A percentile compares a stretch with the other conserved stretches of the same genome.
phyloP scores from a whole-genome alignment of 2,113 vertebrate genomes.

The Odocoileus hemionus region DNA sequence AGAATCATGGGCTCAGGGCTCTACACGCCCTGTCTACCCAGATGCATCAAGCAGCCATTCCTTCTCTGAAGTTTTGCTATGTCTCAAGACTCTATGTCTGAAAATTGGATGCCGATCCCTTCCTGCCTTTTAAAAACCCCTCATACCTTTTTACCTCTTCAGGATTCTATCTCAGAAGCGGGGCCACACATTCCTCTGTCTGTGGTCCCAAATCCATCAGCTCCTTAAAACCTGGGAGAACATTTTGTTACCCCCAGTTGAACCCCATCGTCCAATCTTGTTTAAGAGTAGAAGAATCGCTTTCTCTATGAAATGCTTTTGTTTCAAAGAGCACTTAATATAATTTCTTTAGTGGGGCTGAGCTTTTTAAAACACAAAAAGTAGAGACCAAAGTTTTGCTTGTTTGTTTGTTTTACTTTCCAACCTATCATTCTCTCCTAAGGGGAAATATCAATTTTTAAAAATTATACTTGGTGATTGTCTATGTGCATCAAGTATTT shows the following conservation, averaged over 20 bases:
- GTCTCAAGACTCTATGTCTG: background rate
- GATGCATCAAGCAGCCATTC: background rate
- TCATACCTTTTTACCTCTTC: background rate
- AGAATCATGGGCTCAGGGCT: background rate
- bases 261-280: background rate
- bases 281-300: background rate
- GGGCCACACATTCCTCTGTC: background rate
- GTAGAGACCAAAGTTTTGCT: background rate
- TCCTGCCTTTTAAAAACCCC: background rate
- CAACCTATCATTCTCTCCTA: background rate
- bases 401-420: background rate
- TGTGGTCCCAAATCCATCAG: background rate
- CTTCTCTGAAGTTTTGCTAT: background rate
- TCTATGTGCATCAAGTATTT: background rate
- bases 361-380: slow-evolving; percentile 1
- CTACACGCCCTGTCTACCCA: background rate
- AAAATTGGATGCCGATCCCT: background rate
- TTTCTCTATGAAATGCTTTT: slow-evolving; percentile 10
- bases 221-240: background rate
- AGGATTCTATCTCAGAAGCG: background rate
- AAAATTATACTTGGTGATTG: background rate
- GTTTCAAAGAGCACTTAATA: background rate
- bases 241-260: background rate
- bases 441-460: background rate
- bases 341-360: background rate